These are phyloP conservation scores for Scortum barcoo DNA, from an alignment of 2,113 vertebrate genomes.

Conservation along the genomic window DNA sequence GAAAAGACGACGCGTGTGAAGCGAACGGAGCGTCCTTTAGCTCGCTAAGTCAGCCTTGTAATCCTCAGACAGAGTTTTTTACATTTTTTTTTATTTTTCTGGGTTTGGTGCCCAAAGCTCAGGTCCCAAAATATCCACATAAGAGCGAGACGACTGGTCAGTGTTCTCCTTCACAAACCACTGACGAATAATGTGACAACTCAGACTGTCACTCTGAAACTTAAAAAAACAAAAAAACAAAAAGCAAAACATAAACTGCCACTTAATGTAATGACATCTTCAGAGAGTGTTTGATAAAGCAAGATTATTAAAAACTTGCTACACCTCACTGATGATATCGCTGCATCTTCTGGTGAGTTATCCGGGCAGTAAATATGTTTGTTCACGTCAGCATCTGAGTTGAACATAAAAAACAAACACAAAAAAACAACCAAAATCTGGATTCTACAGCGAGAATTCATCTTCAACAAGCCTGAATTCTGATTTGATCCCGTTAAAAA, in stretches of 20 bases:
- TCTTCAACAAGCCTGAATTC: constrained; percentile 2
- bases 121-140: constrained; percentile 11
- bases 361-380: constrained; percentile 35
- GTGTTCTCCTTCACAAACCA: constrained; percentile 23
- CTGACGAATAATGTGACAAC: not conserved
- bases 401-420: not conserved
- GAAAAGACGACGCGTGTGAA: constrained; percentile 7
- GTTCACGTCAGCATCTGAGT: constrained; percentile 13
- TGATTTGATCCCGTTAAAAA: constrained; percentile 45
- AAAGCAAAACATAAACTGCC: not conserved
- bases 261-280: not conserved
- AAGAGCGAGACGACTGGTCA: not conserved
- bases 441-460: constrained; percentile 32
- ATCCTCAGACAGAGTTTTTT: constrained; percentile 28
- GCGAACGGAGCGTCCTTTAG: not conserved
- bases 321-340: not conserved
- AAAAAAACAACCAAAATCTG: constrained; percentile 2
- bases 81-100: no score
- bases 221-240: not conserved
- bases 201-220: constrained; percentile 18
- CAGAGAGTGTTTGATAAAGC: not conserved
- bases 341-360: not conserved
- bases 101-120: not conserved
- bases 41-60: not conserved
- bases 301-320: not conserved